These are phyloP conservation scores for Synanthedon andrenaeformis DNA, from an alignment of 2,888 invertebrate species.

Conservation along the genomic window DNA sequence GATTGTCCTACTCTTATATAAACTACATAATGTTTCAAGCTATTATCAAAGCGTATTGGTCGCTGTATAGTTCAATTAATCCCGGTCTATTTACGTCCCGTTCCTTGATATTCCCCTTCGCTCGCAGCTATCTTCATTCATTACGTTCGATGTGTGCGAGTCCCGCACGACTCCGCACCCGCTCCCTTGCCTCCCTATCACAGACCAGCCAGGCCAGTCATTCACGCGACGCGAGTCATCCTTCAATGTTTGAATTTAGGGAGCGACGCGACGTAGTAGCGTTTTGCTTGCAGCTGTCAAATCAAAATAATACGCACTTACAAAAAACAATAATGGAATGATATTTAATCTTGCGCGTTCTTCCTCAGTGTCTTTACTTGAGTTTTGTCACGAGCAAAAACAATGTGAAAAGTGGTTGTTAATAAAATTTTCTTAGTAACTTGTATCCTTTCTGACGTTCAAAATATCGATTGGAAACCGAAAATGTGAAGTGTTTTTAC, in stretches of 20 bases:
- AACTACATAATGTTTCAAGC: too few relatives aligned
- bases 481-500: slow-evolving; percentile 56
- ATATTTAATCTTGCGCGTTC: slow-evolving; percentile 21
- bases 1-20: too few relatives aligned
- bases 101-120: slow-evolving; percentile 34
- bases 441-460: slow-evolving; percentile 64
- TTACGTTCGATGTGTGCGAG: slow-evolving; percentile 21
- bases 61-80: slow-evolving; percentile 52
- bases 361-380: slow-evolving; percentile 67
- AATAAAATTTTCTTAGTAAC: slow-evolving; percentile 58
- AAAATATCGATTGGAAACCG: slow-evolving; percentile 38
- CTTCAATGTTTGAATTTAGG: slow-evolving; percentile 30
- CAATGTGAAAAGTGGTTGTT: slow-evolving; percentile 73
- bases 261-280: slow-evolving; percentile 33
- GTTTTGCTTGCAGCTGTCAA: slow-evolving; percentile 62
- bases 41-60: slow-evolving; percentile 30
- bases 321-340: slow-evolving; percentile 5
- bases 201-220: slow-evolving; percentile 27
- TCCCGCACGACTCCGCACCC: slow-evolving; percentile 19
- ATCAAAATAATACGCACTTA: slow-evolving; percentile 46
- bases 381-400: slow-evolving; percentile 68
- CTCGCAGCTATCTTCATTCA: slow-evolving; percentile 41
- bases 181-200: slow-evolving; percentile 12
- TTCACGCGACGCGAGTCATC: slow-evolving; percentile 44
- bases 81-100: slow-evolving; percentile 54